These are phyloP conservation scores for Oryzias woworae DNA, from an alignment of 2,113 vertebrate species.

Conservation along the genomic window DNA sequence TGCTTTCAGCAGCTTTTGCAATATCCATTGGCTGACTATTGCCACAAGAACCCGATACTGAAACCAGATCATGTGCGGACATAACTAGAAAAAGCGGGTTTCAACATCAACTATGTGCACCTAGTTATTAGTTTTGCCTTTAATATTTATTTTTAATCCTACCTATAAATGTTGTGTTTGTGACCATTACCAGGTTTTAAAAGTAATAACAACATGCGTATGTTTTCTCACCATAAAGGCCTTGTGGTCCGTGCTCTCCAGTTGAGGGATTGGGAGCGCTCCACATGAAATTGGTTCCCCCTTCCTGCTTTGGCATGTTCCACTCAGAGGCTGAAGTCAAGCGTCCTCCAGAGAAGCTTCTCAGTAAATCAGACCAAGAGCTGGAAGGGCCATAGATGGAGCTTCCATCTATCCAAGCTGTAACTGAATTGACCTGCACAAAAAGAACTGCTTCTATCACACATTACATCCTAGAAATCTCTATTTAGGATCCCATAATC, in stretches of 20 bases:
- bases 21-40: neutral
- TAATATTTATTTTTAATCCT: no score
- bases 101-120: no score
- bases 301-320: conserved; percentile 74
- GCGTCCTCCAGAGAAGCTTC: conserved; percentile 82
- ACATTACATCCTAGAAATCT: no score
- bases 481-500: no score
- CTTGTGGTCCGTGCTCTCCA: conserved; percentile 64
- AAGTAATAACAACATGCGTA: no score
- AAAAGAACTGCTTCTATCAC: neutral
- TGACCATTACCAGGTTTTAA: no score
- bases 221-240: conserved; percentile 59
- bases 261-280: conserved; percentile 83
- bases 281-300: conserved; percentile 81
- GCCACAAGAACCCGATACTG: neutral
- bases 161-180: no score
- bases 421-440: conserved; percentile 85
- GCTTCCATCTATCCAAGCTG: conserved; percentile 94
- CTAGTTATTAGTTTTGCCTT: no score
- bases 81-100: no score
- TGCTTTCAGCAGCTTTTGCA: conserved; percentile 15
- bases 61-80: no score
- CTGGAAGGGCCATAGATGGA: conserved; percentile 92
- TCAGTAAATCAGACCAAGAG: conserved; percentile 89
- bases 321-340: conserved; percentile 71